Percentiles rank a stretch among this genome's conserved stretches.
Conservation (phyloP, 2,888 invertebrate species). For the Priocnemis perturbator region DNA sequence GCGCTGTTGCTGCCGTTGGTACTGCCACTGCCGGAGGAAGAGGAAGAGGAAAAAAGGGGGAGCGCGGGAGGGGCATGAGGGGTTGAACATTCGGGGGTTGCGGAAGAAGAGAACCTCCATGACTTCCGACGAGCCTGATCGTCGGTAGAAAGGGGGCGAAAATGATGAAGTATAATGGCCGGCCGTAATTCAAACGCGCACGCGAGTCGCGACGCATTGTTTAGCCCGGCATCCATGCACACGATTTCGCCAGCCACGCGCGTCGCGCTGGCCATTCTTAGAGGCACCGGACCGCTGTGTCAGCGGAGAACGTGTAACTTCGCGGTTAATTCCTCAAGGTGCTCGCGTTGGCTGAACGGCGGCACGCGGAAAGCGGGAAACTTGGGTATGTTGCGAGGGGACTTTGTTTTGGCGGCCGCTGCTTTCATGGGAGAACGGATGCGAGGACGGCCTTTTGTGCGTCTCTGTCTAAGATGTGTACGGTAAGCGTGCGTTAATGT, state of each 20-base stretch:
- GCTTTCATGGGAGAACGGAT: background rate
- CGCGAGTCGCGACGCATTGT: slow-evolving; percentile 31
- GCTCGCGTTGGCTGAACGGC: slow-evolving; percentile 13
- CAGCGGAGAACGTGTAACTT: slow-evolving; percentile 33
- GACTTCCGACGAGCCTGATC: slow-evolving; percentile 35
- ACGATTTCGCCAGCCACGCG: background rate
- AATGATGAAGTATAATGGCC: slow-evolving; percentile 40
- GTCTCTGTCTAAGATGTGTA: slow-evolving; percentile 10
- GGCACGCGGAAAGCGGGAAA: slow-evolving; percentile 25
- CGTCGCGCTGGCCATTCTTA: background rate
- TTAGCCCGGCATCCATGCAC: slow-evolving; percentile 5
- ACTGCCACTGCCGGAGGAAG: background rate
- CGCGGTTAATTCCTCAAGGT: slow-evolving; percentile 40
- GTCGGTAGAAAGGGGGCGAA: slow-evolving; percentile 22
- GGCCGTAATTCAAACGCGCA: slow-evolving; percentile 37
- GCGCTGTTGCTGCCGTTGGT: background rate
- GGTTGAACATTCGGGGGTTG: too few species aligned
- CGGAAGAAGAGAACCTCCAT: slow-evolving; percentile 9
- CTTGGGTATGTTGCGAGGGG: slow-evolving; percentile 4
- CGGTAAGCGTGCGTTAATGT: too few species aligned
- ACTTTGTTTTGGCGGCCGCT: background rate
- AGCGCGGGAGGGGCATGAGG: background rate
- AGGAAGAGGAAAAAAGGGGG: background rate
- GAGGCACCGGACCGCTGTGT: background rate
- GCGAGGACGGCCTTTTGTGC: slow-evolving; percentile 20